These are phyloP conservation scores for Sarotherodon lohbergeri DNA, from an alignment of 2,113 vertebrate genomes.

Conservation along the genomic window DNA sequence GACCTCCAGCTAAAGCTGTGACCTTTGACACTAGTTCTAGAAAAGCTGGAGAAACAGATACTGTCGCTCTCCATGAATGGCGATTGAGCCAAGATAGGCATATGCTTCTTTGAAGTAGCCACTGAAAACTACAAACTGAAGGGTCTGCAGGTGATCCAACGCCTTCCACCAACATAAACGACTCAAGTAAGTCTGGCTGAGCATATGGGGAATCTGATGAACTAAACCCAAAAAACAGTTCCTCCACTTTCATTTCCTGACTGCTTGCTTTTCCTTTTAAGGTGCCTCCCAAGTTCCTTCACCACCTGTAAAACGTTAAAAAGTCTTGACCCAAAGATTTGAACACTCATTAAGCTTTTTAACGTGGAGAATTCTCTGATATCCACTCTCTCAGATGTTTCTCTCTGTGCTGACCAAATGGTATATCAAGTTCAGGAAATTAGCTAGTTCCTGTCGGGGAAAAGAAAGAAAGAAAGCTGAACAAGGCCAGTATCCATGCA, in stretches of 20 bases:
- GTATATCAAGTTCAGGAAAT: slow-evolving; percentile 75
- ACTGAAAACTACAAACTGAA: not conserved
- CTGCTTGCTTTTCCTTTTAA: slow-evolving; percentile 32
- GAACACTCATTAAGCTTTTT: slow-evolving; percentile 60
- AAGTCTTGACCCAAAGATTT: slow-evolving; percentile 48
- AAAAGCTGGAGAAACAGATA: slow-evolving; percentile 17
- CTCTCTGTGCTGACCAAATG: slow-evolving; percentile 55
- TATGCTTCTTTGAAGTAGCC: not conserved
- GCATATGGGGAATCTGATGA: not conserved
- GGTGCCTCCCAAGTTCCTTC: slow-evolving; percentile 3
- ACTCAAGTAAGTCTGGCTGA: not conserved
- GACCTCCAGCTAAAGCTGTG: slow-evolving; percentile 36
- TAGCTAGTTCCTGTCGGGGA: slow-evolving; percentile 73
- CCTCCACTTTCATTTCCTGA: slow-evolving; percentile 48
- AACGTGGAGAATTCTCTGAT: slow-evolving; percentile 43
- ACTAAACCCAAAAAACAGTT: not conserved
- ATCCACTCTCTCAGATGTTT: slow-evolving; percentile 60
- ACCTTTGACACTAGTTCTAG: slow-evolving; percentile 31
- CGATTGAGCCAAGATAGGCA: not conserved
- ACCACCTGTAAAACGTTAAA: slow-evolving; percentile 67
- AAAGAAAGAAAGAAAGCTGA: slow-evolving; percentile 27
- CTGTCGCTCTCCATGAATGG: not conserved
- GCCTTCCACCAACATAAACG: not conserved
- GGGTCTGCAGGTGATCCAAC: not conserved
- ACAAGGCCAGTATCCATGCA: slow-evolving; percentile 26